Evolutionary conservation across 2,888 invertebrate species (phyloP).

Genomic region (Hirtodrosophila cameraria): DNA sequence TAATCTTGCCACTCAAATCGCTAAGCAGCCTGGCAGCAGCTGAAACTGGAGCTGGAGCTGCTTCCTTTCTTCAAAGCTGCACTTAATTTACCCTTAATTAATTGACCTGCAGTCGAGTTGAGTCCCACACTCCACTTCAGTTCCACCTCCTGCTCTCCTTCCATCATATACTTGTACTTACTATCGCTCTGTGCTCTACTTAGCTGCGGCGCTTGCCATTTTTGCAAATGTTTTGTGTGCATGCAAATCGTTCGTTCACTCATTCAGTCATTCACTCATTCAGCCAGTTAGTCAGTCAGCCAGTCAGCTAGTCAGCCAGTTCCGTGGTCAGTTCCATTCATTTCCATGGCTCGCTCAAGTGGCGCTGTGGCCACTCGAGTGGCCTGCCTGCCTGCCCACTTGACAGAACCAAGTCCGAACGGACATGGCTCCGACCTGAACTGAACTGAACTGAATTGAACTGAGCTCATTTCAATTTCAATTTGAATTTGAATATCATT

Average conservation of each 20-base stretch:
- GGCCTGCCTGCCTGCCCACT: slow-evolving; percentile 58
- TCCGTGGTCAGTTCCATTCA: slow-evolving; percentile 72
- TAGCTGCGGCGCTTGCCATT: slow-evolving; percentile 49
- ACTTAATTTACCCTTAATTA: slow-evolving; percentile 78
- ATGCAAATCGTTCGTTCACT: slow-evolving; percentile 64
- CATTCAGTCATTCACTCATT: slow-evolving; percentile 20
- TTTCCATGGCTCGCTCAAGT: slow-evolving; percentile 59
- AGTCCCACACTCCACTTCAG: slow-evolving; percentile 39
- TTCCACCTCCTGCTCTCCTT: background rate
- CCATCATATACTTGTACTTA: slow-evolving; percentile 1
- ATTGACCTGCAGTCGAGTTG: slow-evolving; percentile 75
- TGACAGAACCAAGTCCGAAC: slow-evolving; percentile 42
- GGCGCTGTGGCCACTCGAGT: slow-evolving; percentile 71
- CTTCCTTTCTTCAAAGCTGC: slow-evolving; percentile 52
- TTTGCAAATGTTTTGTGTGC: slow-evolving; percentile 73
- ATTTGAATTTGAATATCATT: slow-evolving; percentile 48
- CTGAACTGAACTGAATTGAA: slow-evolving; percentile 35
- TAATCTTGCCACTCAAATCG: slow-evolving; percentile 74
- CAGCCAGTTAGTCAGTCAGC: slow-evolving; percentile 11
- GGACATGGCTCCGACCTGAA: slow-evolving; percentile 32
- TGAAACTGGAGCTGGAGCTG: slow-evolving; percentile 22
- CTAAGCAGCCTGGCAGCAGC: slow-evolving; percentile 58
- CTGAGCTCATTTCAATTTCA: slow-evolving; percentile 60
- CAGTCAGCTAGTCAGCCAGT: slow-evolving; percentile 23
- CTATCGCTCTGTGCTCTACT: slow-evolving; percentile 43